Evolutionary conservation across 2,888 invertebrate species (phyloP).

Genomic region (Drosophila subquinaria): DNA sequence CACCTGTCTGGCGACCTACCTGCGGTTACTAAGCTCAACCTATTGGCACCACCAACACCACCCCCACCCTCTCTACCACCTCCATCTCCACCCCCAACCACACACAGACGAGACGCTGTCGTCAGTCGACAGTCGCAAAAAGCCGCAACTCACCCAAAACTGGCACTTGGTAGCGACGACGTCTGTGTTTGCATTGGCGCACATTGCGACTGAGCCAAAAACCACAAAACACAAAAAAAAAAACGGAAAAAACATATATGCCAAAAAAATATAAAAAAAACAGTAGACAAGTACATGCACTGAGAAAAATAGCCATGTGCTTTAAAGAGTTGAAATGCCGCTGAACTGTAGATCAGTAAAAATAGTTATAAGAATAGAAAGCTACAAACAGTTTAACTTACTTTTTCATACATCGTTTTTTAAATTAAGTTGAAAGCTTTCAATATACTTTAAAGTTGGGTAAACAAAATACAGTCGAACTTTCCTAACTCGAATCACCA

Average conservation of each 20-base stretch:
- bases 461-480: too few relatives aligned
- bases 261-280: constrained; percentile 46
- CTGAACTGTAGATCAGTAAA: too few relatives aligned
- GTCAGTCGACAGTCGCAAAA: constrained; percentile 39
- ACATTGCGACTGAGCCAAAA: constrained; percentile 56
- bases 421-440: too few relatives aligned
- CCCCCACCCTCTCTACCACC: constrained; percentile 10
- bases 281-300: constrained; percentile 49
- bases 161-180: constrained; percentile 72
- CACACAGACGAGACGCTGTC: constrained; percentile 32
- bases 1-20: constrained; percentile 67
- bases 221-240: constrained; percentile 33
- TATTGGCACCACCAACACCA: constrained; percentile 11
- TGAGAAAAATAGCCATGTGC: neutral
- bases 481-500: too few relatives aligned
- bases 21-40: constrained; percentile 70
- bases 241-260: constrained; percentile 36
- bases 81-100: constrained; percentile 2
- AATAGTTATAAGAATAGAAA: too few relatives aligned
- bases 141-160: constrained; percentile 71
- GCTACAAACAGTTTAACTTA: too few relatives aligned
- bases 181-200: constrained; percentile 77
- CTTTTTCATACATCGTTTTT: too few relatives aligned
- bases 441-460: too few relatives aligned
- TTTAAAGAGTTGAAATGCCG: too few relatives aligned